phyloP scores from a whole-genome alignment of 2,888 invertebrate species.

The Pseudococcus jackbeardsleyi region DNA sequence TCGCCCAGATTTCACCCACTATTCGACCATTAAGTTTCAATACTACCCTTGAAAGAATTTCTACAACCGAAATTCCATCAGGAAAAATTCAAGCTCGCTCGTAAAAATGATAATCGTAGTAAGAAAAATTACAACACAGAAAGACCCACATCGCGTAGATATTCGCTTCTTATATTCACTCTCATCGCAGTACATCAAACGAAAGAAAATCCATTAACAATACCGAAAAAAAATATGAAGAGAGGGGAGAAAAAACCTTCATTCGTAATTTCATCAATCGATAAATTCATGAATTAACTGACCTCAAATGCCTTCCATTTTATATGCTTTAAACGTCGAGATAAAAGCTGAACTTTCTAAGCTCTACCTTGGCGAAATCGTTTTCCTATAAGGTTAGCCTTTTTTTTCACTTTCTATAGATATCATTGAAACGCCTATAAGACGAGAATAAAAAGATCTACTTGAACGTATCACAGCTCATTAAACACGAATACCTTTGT shows the following conservation, averaged over 20 bases:
- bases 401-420: slow-evolving; percentile 41
- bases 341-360: slow-evolving; percentile 31
- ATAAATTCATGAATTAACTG: slow-evolving; percentile 35
- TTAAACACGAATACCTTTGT: slow-evolving; percentile 29
- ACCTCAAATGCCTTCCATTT: slow-evolving; percentile 27
- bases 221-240: not conserved
- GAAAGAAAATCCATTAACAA: slow-evolving; percentile 24
- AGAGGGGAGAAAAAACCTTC: not conserved
- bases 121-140: not conserved
- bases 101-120: slow-evolving; percentile 8
- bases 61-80: not conserved
- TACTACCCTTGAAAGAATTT: not conserved
- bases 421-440: slow-evolving; percentile 31
- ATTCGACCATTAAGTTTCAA: not conserved
- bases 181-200: not conserved
- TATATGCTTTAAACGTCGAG: slow-evolving; percentile 14
- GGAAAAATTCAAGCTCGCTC: not conserved
- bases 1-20: not conserved
- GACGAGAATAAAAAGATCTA: slow-evolving; percentile 38
- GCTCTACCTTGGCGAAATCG: slow-evolving; percentile 27
- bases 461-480: slow-evolving; percentile 44
- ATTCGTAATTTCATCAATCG: slow-evolving; percentile 20
- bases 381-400: not conserved
- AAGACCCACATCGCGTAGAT: not conserved
- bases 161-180: not conserved